Evolutionary conservation across 1,140 invertebrate species (phyloP), one percentile per base, ranked within the genome.

Genomic region (Zaprionus africanus): DNA sequence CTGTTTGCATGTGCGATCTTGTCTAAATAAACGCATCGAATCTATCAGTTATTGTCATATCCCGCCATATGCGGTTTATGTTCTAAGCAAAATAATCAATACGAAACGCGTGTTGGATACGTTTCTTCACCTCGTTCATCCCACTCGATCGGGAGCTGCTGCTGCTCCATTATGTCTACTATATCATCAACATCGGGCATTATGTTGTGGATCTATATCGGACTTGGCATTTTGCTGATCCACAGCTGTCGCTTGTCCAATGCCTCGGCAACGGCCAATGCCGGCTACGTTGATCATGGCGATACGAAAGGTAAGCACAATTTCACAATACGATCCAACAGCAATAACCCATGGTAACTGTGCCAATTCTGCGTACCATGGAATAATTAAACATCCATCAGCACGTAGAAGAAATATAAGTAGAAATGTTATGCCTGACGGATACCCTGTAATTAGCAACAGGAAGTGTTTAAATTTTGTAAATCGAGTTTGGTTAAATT

Each of bases 281-380:
- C 90, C 46, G 90, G 90, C 68, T 92, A 92, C 68, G 90, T 85
- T 22, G 90, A 92, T 79, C 74, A 83, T 64, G 90, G 86, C 64
- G 79, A 92, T 79, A 92, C 86, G 76, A 92, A 92, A 92, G 90
- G 90, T 92, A 82, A 88, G 90, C 81, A 49, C 22, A 41, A 57
- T 77, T 76, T 46, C 57, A 46, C 71, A 62, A 64, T 64, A 19
- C 46, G 46, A 51, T 60, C 67, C 43, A 73, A 38, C 49, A 34
- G 53, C 38, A 41, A 36, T 3, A 17, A 41, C 6, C 31, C 5
- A 24, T 65, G 41, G 36, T 38, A 38, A 46, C 41, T 51, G 38
- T 58, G 61, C 54, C 53, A 64, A 46, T 46, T 17, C n/a, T 46
- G 41, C 41, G n/a, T 17, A 17, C 41, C 61, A 36, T 17, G 28